Evolutionary conservation across 2,113 vertebrate species (phyloP), one percentile per base, ranked within the genome.

Genomic region (Oxyura jamaicensis): DNA sequence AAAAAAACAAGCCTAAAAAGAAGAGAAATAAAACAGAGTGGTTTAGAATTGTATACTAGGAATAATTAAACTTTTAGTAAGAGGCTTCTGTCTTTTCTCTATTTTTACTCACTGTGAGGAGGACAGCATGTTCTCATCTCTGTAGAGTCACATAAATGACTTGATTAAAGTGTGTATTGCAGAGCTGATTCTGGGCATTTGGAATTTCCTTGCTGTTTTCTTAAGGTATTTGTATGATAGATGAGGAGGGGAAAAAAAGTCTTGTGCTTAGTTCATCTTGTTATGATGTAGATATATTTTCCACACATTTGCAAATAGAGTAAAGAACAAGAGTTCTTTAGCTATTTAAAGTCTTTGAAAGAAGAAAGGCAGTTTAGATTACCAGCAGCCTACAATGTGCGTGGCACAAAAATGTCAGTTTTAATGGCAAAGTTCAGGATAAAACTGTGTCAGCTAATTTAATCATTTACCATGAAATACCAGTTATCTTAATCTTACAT

Each of bases 381-480:
- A 94, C 91, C 86, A 95, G 95, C 86, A 79, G 86, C 78, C 90
- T 94, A 97, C 94, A 77, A 77, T 85, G 82, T 90, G 74, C 81
- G 0, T 88, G 50, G 89, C 83, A 96, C 85, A 95, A 94, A 98
- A 97, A 97, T 96, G 96, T 97, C 93, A 83, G 74, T 90, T 86
- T 96, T 88, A 59, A 95, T 95, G 95, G 96, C 97, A 96, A 97
- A 97, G 97, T 98, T 97, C 97, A 97, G 92, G 83, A 92, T 89
- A 94, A 96, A 95, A 97, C 94, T 84, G 94, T 96, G 96, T 94
- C 97, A 90, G 95, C 95, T 97, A 97, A 98, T 97, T 96, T 96
- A 98, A 97, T 98, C 95, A 98, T 96, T 97, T 97, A 95, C 94
- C 96, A 94, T 94, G 92, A 95, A 97, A 97, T 95, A 96, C 83